A percentile compares a stretch with the other conserved stretches of the same genome.
Conservation (phyloP, 2,113 vertebrate genomes). For the Ameiurus melas region DNA sequence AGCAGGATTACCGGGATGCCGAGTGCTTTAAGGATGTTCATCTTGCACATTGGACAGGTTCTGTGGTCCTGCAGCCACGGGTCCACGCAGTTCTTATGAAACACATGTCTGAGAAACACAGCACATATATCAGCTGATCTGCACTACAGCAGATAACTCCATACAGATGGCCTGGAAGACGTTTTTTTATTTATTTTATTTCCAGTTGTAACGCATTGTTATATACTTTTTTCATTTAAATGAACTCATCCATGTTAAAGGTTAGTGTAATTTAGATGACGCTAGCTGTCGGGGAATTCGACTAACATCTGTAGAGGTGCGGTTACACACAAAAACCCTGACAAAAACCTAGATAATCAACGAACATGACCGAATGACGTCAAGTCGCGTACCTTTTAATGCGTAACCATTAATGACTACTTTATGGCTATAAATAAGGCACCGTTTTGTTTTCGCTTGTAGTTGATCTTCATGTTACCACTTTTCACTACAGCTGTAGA, state of each 20-base stretch:
- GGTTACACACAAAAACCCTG: neutral
- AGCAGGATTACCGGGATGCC: conserved; percentile 87
- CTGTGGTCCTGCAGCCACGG: conserved; percentile 97
- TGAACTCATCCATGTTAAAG: neutral
- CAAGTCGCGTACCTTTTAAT: neutral
- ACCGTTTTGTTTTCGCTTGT: neutral
- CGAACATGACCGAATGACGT: neutral
- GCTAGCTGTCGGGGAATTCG: neutral
- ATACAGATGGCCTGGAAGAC: neutral
- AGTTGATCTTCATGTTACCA: neutral
- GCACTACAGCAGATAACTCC: neutral
- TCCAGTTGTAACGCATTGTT: neutral
- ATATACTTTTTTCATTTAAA: neutral
- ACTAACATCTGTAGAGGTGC: neutral
- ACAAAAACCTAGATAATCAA: neutral
- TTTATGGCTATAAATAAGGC: neutral
- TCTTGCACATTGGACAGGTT: conserved; percentile 99
- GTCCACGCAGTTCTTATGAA: conserved; percentile 98
- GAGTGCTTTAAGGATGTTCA: conserved; percentile 98
- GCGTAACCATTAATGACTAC: neutral
- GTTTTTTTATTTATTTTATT: too few relatives aligned
- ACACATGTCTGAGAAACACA: conserved; percentile 83
- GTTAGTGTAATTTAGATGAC: neutral
- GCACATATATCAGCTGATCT: neutral
- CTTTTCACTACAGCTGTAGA: neutral